Conservation (phyloP, 53 echinoderm and acorn worm species). For the Henricia sp. region DNA sequence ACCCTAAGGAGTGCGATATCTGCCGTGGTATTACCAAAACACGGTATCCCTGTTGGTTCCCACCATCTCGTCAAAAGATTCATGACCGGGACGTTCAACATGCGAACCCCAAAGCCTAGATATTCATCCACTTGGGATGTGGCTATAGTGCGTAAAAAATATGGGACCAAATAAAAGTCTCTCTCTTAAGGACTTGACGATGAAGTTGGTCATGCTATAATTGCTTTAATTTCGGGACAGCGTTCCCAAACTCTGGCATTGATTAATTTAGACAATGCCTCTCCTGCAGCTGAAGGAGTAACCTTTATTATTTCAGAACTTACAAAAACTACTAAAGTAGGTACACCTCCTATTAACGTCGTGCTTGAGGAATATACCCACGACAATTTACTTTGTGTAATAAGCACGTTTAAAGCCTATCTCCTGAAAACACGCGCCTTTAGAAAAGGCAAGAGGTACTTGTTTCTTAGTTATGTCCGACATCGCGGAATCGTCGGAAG, state of each 20-base stretch:
- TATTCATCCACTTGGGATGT: conserved; percentile 31
- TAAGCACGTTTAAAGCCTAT: conserved; percentile 6
- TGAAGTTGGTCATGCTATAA: conserved; percentile 25
- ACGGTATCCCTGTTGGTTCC: background rate
- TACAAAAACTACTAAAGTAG: conserved; percentile 27
- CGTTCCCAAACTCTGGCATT: conserved; percentile 13
- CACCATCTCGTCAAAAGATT: conserved; percentile 7
- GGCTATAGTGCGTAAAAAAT: conserved; percentile 2
- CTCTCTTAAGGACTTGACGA: conserved; percentile 9
- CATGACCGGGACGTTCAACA: background rate
- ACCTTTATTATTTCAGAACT: conserved; percentile 6
- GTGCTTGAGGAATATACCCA: conserved; percentile 1
- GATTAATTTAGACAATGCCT: background rate
- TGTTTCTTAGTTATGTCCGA: conserved; percentile 32
- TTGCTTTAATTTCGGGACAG: conserved; percentile 31
- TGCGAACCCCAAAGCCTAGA: conserved; percentile 21
- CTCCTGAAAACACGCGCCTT: background rate
- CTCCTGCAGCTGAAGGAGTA: background rate
- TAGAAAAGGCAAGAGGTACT: background rate
- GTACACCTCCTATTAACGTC: conserved; percentile 11
- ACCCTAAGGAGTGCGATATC: conserved; percentile 13
- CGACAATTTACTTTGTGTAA: conserved; percentile 36
- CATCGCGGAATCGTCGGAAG: conserved; percentile 4
- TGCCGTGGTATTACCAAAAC: background rate
- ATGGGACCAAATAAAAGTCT: background rate